A percentile compares a stretch with the other conserved stretches of the same genome.
Evolutionary conservation across 2,888 invertebrate genomes (phyloP).

Genomic region (Ophioninae sp.): DNA sequence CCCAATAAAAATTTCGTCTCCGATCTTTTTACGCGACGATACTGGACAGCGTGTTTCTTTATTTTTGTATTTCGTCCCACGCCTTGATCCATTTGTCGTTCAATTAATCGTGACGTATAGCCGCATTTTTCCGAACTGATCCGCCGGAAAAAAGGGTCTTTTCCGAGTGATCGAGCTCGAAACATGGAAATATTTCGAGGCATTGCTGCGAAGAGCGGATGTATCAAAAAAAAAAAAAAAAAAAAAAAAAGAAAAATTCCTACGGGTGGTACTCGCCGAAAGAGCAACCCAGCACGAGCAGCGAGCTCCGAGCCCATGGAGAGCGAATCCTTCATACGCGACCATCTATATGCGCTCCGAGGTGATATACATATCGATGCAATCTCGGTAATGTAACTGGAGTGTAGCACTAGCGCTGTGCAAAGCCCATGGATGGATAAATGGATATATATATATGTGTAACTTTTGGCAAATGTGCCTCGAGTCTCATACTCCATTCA

Average conservation of each 20-base stretch:
- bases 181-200: not conserved
- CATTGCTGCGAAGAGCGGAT: not conserved
- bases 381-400: constrained; percentile 58
- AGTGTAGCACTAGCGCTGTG: constrained; percentile 11
- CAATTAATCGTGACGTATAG: not conserved
- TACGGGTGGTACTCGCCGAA: not conserved
- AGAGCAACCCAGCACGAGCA: not conserved
- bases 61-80: not conserved
- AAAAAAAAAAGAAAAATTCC: not conserved
- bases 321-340: constrained; percentile 13
- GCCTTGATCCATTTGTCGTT: not conserved
- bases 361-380: constrained; percentile 47
- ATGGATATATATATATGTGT: not conserved
- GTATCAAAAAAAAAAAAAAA: not conserved
- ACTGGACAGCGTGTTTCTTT: not conserved
- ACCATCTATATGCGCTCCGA: constrained; percentile 1
- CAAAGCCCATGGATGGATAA: constrained; percentile 1
- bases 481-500: constrained; percentile 27
- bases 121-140: not conserved
- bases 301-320: not conserved
- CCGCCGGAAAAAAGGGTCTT: not conserved
- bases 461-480: constrained; percentile 29
- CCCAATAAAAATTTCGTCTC: not conserved
- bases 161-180: not conserved
- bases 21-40: not conserved